These are phyloP conservation scores for Hedya salicella DNA, from an alignment of 2,888 invertebrate species.

Conservation along the genomic window DNA sequence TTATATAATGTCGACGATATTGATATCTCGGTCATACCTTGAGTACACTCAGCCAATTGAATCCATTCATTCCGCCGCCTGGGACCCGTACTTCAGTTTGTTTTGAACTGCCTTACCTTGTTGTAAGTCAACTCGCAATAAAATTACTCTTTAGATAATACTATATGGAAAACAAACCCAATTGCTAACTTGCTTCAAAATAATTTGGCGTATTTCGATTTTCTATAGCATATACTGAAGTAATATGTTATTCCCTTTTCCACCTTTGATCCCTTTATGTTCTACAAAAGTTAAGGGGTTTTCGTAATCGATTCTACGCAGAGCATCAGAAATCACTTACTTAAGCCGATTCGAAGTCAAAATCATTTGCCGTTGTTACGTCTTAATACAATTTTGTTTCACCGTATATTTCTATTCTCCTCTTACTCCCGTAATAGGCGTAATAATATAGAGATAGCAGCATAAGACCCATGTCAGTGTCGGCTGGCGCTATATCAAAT, in stretches of 20 bases:
- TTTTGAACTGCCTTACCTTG: too few relatives aligned
- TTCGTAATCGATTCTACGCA: constrained; percentile 24
- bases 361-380: constrained; percentile 21
- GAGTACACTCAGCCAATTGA: too few relatives aligned
- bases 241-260: neutral
- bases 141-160: too few relatives aligned
- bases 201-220: too few relatives aligned
- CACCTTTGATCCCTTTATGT: neutral
- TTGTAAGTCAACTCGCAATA: too few relatives aligned
- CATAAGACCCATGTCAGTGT: constrained; percentile 39
- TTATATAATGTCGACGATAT: too few relatives aligned
- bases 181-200: too few relatives aligned
- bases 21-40: too few relatives aligned
- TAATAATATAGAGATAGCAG: constrained; percentile 24
- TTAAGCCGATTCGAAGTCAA: constrained; percentile 25
- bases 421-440: constrained; percentile 7
- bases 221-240: too few relatives aligned
- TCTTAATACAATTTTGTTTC: constrained; percentile 24
- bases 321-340: constrained; percentile 32
- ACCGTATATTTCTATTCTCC: constrained; percentile 22
- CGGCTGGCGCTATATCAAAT: constrained; percentile 35
- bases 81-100: too few relatives aligned
- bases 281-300: constrained; percentile 3
- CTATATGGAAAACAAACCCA: too few relatives aligned
- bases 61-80: too few relatives aligned